Evolutionary conservation across 2,113 vertebrate species (phyloP).

Genomic region (Syngnathus scovelli): DNA sequence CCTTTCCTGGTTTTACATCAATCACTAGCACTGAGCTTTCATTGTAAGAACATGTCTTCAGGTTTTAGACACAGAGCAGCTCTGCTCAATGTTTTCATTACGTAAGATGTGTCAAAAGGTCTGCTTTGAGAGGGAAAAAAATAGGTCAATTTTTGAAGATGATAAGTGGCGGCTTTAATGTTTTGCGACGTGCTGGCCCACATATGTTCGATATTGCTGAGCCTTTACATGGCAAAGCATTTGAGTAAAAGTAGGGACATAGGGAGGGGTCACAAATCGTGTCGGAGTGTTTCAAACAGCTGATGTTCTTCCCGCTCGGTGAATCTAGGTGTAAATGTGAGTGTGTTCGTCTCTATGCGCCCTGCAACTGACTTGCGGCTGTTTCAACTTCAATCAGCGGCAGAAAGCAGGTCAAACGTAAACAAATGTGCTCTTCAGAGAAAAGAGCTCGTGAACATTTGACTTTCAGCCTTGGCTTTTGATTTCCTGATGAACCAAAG

Average conservation of each 20-base stretch:
- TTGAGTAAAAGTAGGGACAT: not conserved
- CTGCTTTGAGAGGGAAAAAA: not conserved
- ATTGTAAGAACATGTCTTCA: not conserved
- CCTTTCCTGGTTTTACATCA: not conserved
- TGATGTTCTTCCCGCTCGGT: not conserved
- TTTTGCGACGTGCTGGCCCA: too few relatives aligned
- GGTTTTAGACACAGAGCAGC: not conserved
- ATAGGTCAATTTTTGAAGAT: not conserved
- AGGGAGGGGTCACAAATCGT: not conserved
- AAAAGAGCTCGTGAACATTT: not conserved
- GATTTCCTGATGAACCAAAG: slow-evolving; percentile 16
- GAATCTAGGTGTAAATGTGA: not conserved
- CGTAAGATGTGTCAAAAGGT: not conserved
- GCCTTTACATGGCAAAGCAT: too few relatives aligned
- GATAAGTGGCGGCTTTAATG: too few relatives aligned
- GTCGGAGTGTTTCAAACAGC: not conserved
- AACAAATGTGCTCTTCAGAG: slow-evolving; percentile 7
- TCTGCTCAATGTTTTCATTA: not conserved
- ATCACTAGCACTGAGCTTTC: not conserved
- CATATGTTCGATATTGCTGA: not conserved
- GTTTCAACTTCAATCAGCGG: not conserved
- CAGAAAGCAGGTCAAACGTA: slow-evolving; percentile 10
- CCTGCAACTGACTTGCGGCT: not conserved
- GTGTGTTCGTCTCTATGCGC: not conserved
- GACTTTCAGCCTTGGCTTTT: slow-evolving; percentile 1